Evolutionary conservation across 2,888 invertebrate genomes (phyloP), one percentile per base, ranked within the genome.

Genomic region (Andrena dorsata): DNA sequence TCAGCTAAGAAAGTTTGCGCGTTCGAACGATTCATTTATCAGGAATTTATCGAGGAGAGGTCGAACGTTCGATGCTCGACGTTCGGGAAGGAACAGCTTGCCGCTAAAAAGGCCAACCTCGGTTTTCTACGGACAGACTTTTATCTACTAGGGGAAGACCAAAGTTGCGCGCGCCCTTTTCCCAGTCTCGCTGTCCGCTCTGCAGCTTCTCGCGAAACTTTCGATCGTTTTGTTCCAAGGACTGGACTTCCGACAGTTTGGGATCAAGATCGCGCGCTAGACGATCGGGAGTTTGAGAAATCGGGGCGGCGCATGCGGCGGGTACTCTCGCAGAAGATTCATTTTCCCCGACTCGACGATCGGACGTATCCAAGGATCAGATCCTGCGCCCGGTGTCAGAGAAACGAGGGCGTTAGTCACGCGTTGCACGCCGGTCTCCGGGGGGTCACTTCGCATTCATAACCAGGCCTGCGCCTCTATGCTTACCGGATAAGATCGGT

Each of bases 341-440:
- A 61, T 75, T 69, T 16, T 2, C 26, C 20, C 7, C 23, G 16
- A 8, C 28, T 28, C 51, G 7, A 61, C n/a, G 61, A 41, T 13
- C 23, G 35, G n/a, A n/a, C 61, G 47, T 30, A 32, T 60, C 47
- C 47, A 5, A 68, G 53, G 35, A 51, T 49, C 51, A 20, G 49
- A 28, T 8, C 2, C 32, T 7, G n/a, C 13, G 56, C 23, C 32
- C 30, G 28, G 28, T 51, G 47, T 65, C 60, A 20, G 56, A 20
- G 28, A 73, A 60, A 73, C 32, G 63, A 76, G 26, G 53, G 76
- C 63, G 76, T 79, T 79, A 76, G 71, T 77, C 70, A 72, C 71
- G 66, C 71, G 61, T 77, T 20, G 61, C 72, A 51, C 66, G 66
- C 35, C 35, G 47, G 66, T 56, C 78, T 32, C 60, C 60, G 7